phyloP scores from a whole-genome alignment of 2,797 vertebrate species.

The Loris lydekkerianus region DNA sequence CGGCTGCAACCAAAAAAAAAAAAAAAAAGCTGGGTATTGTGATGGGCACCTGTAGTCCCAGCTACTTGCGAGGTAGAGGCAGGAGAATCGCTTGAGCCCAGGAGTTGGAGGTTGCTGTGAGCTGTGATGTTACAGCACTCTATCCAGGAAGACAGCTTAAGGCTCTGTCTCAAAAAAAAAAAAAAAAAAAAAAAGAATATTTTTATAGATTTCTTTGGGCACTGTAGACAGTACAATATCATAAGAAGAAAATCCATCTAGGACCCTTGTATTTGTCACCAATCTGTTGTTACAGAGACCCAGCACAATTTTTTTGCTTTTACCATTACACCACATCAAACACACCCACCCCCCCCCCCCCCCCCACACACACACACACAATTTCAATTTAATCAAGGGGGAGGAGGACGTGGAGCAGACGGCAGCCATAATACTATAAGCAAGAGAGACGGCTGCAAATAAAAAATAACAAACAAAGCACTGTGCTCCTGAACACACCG shows the following conservation, averaged over 20 bases:
- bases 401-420: not conserved
- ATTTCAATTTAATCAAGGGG: not conserved
- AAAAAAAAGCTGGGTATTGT: too few relatives aligned
- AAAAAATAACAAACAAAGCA: not conserved
- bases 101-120: too few relatives aligned
- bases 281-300: not conserved
- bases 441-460: not conserved
- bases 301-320: not conserved
- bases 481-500: not conserved
- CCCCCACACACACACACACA: not conserved
- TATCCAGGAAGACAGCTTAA: too few relatives aligned
- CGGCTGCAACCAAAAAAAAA: too few relatives aligned
- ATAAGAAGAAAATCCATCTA: not conserved
- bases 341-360: too few relatives aligned
- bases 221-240: not conserved
- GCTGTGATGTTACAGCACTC: too few relatives aligned
- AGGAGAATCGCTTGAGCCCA: too few relatives aligned
- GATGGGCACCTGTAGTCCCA: too few relatives aligned
- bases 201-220: not conserved
- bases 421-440: not conserved
- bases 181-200: not conserved
- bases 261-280: not conserved
- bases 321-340: not conserved
- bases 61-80: too few relatives aligned
- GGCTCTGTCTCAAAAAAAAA: too few relatives aligned